phyloP scores from a whole-genome alignment of 2,113 vertebrate genomes.

The Sapayoa aenigma region DNA sequence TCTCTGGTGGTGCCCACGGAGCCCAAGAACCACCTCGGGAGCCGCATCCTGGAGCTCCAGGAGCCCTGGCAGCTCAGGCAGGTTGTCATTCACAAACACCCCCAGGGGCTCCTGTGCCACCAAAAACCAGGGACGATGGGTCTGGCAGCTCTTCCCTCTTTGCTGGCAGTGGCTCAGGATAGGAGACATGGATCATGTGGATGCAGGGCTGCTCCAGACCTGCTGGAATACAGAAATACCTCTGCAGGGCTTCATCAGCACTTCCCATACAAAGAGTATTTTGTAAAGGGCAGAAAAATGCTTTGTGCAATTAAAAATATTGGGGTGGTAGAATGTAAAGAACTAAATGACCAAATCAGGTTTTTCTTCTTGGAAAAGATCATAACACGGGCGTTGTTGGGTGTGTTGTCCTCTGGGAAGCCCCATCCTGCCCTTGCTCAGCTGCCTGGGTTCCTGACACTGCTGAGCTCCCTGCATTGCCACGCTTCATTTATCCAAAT shows the following conservation, averaged over 20 bases:
- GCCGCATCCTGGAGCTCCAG: background rate
- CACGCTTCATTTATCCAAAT: background rate
- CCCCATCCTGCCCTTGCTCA: background rate
- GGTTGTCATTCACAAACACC: background rate
- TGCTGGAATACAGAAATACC: background rate
- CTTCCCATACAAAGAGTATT: background rate
- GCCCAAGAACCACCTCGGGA: background rate
- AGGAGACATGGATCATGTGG: background rate
- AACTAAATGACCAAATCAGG: background rate
- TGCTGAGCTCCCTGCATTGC: background rate
- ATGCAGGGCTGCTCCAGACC: background rate
- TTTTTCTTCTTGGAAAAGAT: background rate
- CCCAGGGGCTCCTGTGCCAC: background rate
- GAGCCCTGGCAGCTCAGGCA: background rate
- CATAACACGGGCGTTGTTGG: background rate
- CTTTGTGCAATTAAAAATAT: background rate
- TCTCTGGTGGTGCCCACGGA: background rate
- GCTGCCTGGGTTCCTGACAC: background rate
- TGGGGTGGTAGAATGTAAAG: background rate
- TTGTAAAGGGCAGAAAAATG: background rate
- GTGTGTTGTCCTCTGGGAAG: background rate
- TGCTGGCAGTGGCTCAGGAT: background rate
- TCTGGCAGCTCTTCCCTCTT: background rate
- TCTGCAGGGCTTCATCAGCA: background rate
- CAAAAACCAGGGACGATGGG: accelerated